A percentile compares a stretch with the other conserved stretches of the same genome.
These are phyloP conservation scores for Petrocephalus microphthalmus DNA, from an alignment of 2,113 vertebrate species.

Conservation along the genomic window DNA sequence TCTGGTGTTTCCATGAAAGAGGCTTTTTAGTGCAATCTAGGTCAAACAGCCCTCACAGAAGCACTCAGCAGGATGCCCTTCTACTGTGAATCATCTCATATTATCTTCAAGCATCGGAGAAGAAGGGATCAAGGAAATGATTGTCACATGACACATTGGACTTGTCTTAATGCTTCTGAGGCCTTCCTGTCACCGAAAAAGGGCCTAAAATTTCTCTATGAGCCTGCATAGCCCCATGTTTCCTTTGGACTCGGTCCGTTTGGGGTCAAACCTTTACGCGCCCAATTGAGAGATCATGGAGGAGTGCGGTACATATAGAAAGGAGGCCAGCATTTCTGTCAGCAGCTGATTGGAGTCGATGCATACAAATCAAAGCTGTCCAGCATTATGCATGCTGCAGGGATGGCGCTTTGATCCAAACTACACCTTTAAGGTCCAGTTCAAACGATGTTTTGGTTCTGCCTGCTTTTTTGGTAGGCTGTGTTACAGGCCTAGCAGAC, in stretches of 20 bases:
- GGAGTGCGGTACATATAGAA: too few species aligned
- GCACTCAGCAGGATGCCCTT: neutral
- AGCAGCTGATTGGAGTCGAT: neutral
- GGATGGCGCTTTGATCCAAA: neutral
- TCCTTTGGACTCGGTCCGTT: neutral
- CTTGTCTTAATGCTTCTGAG: neutral
- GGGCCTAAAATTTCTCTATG: neutral
- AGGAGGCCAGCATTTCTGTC: neutral
- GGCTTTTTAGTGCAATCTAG: slow-evolving; percentile 6
- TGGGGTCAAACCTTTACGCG: neutral
- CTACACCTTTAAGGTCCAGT: neutral
- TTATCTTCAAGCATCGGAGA: neutral
- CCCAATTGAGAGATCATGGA: neutral
- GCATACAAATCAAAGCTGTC: neutral
- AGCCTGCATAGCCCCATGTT: neutral
- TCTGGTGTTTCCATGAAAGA: neutral
- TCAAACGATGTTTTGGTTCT: neutral
- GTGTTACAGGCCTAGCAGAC: neutral
- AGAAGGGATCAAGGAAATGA: neutral
- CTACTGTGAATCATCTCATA: neutral
- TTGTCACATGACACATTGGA: neutral
- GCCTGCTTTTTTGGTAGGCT: neutral
- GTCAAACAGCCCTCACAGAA: neutral
- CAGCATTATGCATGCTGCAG: neutral
- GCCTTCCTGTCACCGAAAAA: neutral